Base-by-base conservation (phyloP, 2,113 vertebrate species). In the Probosciger aterrimus region DNA sequence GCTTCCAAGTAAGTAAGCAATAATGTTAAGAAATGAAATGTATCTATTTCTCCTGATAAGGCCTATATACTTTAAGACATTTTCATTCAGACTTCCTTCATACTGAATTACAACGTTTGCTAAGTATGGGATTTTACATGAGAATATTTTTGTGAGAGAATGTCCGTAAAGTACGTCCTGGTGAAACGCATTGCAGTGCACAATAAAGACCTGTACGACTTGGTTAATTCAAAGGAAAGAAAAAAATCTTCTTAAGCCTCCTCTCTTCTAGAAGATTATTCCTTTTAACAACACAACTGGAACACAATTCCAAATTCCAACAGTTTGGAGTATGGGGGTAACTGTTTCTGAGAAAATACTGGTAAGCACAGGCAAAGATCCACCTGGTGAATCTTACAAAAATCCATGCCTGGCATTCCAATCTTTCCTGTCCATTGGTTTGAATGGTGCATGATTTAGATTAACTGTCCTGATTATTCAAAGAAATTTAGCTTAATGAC, bases 401-500 rank as follows among this genome's bases (percentile, higher is more conserved):
- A 92, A 83, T 77, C 88, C 82, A 90, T 31, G 41, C 55, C 64
- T 89, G 86, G 71, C 68, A 70, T 86, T 90, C 47, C 85, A 57
- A 1, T 71, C 85, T 92, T 93, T 92, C 75, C 73, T 87, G 35
- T 68, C 68, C 88, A 74, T 53, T 63, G 62, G 92, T 94, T 97
- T 96, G 94, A 96, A 94, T 67, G 76, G 82, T 71, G 62, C 25
- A 91, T 93, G 95, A 97, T 96, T 97, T 96, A 97, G 92, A 98
- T 97, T 96, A 97, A 97, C 88, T 96, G 85, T 86, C 75, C 89
- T 41, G 82, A 97, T 98, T 97, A 97, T 95, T 97, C 95, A 96
- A 93, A 98, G 89, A 96, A 97, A 97, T 97, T 98, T 95, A 96
- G 95, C 88, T 97, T 98, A 98, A 98, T 97, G 95, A 97, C 94